phyloP scores from a whole-genome alignment of 2,113 vertebrate genomes.

The Peromyscus leucopus region DNA sequence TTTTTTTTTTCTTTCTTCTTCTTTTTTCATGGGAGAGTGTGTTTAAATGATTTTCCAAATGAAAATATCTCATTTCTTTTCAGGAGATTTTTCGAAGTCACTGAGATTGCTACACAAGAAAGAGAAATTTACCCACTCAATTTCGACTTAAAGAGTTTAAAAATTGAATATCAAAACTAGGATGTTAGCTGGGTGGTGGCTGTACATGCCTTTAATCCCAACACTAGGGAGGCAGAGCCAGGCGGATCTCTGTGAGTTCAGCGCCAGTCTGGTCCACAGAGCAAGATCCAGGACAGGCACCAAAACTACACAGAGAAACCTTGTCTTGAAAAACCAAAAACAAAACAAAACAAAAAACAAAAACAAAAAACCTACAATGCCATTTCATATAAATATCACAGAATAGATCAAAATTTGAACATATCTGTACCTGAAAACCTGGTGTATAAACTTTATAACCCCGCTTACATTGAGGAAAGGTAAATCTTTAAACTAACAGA shows the following conservation, averaged over 20 bases:
- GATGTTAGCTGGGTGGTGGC: no score
- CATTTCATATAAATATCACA: slow-evolving; percentile 57
- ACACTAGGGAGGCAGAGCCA: no score
- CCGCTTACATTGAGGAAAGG: neutral
- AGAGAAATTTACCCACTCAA: slow-evolving; percentile 50
- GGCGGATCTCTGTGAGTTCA: no score
- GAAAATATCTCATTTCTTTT: slow-evolving; percentile 27
- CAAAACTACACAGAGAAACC: no score
- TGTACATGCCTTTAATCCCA: no score
- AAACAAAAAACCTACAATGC: no score
- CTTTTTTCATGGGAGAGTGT: no score
- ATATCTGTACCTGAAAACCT: slow-evolving; percentile 66
- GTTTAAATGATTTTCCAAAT: neutral
- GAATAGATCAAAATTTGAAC: slow-evolving; percentile 20
- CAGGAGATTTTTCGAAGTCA: slow-evolving; percentile 51
- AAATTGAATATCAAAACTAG: neutral
- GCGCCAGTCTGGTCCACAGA: no score
- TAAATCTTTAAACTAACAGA: slow-evolving; percentile 70
- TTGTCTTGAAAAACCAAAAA: no score
- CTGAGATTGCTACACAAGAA: slow-evolving; percentile 48
- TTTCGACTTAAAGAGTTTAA: slow-evolving; percentile 49
- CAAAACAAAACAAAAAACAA: no score
- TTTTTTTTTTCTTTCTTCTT: no score
- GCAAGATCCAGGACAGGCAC: no score
- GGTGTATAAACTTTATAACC: slow-evolving; percentile 35